phyloP scores from a whole-genome alignment of 2,888 invertebrate genomes.

The Escarpia spicata region DNA sequence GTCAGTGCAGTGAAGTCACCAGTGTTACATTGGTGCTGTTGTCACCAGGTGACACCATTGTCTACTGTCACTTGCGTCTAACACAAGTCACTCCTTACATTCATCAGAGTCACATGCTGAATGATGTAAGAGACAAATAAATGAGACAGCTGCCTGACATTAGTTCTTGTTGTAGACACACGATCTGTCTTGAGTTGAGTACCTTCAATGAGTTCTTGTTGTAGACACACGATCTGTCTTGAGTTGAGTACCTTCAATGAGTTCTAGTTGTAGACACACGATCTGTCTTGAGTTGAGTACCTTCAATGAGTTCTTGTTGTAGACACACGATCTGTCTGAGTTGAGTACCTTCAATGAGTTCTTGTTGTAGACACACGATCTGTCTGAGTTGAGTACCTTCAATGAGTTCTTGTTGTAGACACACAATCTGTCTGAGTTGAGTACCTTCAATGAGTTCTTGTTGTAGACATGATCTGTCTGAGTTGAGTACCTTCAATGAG shows the following conservation, averaged over 20 bases:
- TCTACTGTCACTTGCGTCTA: too few species aligned
- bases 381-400: constrained; percentile 26
- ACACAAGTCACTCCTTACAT: too few species aligned
- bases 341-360: constrained; percentile 40
- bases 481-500: constrained; percentile 40
- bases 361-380: too few species aligned
- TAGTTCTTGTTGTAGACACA: too few species aligned
- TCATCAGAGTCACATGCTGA: too few species aligned
- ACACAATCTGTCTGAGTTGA: too few species aligned
- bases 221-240: constrained; percentile 22
- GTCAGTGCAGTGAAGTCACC: too few species aligned
- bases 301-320: constrained; percentile 34
- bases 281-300: constrained; percentile 37
- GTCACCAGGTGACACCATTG: too few species aligned
- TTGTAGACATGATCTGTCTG: constrained; percentile 39
- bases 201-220: constrained; percentile 37
- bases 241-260: constrained; percentile 40
- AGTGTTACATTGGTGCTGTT: too few species aligned
- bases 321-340: constrained; percentile 29
- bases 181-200: constrained; percentile 34
- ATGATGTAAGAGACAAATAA: too few species aligned
- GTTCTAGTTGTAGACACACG: background rate
- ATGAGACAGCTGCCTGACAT: too few species aligned
- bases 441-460: background rate
- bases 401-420: too few species aligned